Conservation (phyloP, 1,140 invertebrate species). For the Brachystomella parvula region DNA sequence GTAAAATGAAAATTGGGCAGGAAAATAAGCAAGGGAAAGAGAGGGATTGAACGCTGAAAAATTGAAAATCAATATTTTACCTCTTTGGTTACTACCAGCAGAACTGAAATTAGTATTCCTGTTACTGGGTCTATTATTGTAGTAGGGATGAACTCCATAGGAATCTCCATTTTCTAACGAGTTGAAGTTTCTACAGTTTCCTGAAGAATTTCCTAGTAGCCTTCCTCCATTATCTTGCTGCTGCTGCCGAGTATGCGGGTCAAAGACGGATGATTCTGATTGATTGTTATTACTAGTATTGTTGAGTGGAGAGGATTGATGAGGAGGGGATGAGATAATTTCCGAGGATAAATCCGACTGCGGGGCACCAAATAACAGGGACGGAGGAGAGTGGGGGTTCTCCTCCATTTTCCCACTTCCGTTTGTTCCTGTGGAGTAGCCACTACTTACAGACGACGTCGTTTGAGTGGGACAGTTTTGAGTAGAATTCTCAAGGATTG, state of each 20-base stretch:
- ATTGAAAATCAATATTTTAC: conserved; percentile 2
- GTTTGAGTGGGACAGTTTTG: conserved; percentile 33
- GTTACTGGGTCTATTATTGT: conserved; percentile 27
- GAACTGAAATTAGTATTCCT: conserved; percentile 24
- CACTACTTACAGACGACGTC: conserved; percentile 38
- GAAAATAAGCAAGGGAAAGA: conserved; percentile 40
- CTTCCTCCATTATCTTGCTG: not conserved
- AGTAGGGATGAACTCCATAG: conserved; percentile 20
- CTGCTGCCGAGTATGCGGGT: conserved; percentile 13
- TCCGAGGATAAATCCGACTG: conserved; percentile 67
- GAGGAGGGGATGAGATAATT: conserved; percentile 61
- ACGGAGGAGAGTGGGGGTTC: conserved; percentile 40
- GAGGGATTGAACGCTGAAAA: conserved; percentile 41
- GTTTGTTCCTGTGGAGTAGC: conserved; percentile 34
- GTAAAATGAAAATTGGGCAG: conserved; percentile 9
- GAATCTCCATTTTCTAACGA: conserved; percentile 22
- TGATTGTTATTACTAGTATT: too few relatives aligned
- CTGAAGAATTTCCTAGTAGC: not conserved
- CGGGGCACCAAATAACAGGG: too few relatives aligned
- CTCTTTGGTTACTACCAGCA: conserved; percentile 19
- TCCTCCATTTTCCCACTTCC: conserved; percentile 34
- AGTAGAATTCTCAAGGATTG: conserved; percentile 20
- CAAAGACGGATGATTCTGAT: conserved; percentile 29
- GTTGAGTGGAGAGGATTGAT: conserved; percentile 54
- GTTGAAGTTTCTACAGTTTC: not conserved